Base-by-base conservation (phyloP, 2,113 vertebrate genomes). In the Pimephales promelas region DNA sequence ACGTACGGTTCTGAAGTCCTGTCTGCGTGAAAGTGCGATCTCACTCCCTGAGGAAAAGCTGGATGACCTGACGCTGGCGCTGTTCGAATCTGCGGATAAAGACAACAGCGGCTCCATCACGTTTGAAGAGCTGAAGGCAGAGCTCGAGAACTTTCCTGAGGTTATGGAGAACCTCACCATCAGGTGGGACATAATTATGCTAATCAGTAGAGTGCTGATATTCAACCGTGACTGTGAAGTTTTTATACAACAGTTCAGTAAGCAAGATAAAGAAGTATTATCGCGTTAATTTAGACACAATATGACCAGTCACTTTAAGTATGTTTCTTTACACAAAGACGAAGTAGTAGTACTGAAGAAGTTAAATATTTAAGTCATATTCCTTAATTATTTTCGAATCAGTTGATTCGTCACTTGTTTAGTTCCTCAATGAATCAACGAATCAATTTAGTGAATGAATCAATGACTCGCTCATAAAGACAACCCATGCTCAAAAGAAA, bases 81-180 rank as follows among this genome's bases (percentile, higher is more conserved):
- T 97, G 70, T 97, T 98, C 0, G 94, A 97, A 91, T 96, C 96
- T 0, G 95, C 96, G 0, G 96, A 97, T 84, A 92, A 91, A 66
- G 96, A 98, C 79, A 88, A 61, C 88, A 97, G 95, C 0, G 96
- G 97, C 10, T 90, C 96, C 90, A 95, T 98, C 89, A 97, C 96
- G 26, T 97, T 98, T n/a, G 94, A 96, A 83, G 96, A 97, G 91
- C 95, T 98, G 1, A 92, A 86, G 26, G 93, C 94, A 0, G 95
- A 97, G 89, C 93, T 98, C 82, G 95, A 95, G 86, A 91, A 47
- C 0, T 96, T 96, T 75, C 97, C 96, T 0, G 96, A 96, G 45
- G 95, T 97, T 76, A 92, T 96, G 96, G 96, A 98, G 91, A 97
- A 95, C 92, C 93, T 98, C 82, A 98, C 95, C 86, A 95, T 96